A percentile compares a stretch with the other conserved stretches of the same genome.
Evolutionary conservation across 2,113 vertebrate genomes (phyloP).

Genomic region (Notothenia coriiceps): DNA sequence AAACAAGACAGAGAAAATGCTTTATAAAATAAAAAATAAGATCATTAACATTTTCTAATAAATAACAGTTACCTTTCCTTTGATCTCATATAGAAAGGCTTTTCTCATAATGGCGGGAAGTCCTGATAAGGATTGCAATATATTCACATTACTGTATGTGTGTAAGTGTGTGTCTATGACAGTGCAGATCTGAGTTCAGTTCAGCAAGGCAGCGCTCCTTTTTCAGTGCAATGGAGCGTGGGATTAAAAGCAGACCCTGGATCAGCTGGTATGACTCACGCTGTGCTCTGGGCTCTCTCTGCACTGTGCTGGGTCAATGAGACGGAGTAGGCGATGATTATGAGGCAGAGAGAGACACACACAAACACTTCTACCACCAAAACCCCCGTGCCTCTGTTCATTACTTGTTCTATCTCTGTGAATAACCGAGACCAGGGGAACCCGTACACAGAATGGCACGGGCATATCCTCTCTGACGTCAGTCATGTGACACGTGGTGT

Average conservation of each 20-base stretch:
- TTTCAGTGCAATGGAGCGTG: conserved; percentile 60
- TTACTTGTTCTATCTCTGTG: background rate
- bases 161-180: conserved; percentile 38
- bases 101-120: background rate
- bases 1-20: too few species aligned
- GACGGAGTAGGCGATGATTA: conserved; percentile 60
- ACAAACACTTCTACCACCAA: conserved; percentile 15
- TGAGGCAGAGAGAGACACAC: conserved; percentile 35
- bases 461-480: conserved; percentile 24
- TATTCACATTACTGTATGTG: conserved; percentile 7
- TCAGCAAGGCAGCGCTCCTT: conserved; percentile 42
- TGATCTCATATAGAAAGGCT: background rate
- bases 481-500: conserved; percentile 17
- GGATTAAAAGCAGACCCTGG: conserved; percentile 73
- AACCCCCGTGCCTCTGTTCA: conserved; percentile 16
- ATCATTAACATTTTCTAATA: background rate
- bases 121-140: background rate
- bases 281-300: conserved; percentile 53
- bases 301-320: conserved; percentile 61
- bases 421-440: conserved; percentile 22
- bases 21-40: too few species aligned
- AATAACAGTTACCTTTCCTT: background rate
- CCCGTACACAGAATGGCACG: background rate
- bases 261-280: conserved; percentile 64
- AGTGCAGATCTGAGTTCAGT: conserved; percentile 59